A percentile compares a stretch with the other conserved stretches of the same genome.
These are phyloP conservation scores for Eublepharis macularius DNA, from an alignment of 2,113 vertebrate genomes.

Conservation along the genomic window DNA sequence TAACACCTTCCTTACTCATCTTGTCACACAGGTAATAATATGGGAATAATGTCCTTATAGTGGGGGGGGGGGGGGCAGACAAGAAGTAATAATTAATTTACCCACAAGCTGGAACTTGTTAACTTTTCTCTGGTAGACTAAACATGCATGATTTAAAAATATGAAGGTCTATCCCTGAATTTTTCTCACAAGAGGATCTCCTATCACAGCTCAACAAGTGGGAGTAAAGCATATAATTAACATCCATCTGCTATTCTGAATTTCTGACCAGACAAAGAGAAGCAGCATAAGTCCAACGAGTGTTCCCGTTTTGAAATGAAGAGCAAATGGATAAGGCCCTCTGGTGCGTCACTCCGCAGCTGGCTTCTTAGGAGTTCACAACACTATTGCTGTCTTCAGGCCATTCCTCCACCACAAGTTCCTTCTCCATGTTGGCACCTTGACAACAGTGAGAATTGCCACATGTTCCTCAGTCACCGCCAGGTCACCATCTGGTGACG, in stretches of 20 bases:
- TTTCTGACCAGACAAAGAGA: not conserved
- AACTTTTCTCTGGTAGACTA: too few species aligned
- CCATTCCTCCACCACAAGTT: not conserved
- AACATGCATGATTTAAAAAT: too few species aligned
- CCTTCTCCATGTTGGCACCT: not conserved
- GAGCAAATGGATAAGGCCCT: not conserved
- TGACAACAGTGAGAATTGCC: not conserved
- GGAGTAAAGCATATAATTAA: not conserved
- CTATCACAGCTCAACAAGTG: too few species aligned
- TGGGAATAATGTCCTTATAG: too few species aligned
- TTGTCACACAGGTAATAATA: too few species aligned
- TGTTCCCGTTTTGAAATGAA: not conserved
- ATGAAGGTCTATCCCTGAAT: too few species aligned
- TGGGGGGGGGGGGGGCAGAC: too few species aligned
- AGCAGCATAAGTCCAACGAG: not conserved
- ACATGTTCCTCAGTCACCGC: slow-evolving; percentile 34
- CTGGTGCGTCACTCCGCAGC: not conserved
- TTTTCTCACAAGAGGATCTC: too few species aligned
- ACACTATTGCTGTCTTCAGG: not conserved
- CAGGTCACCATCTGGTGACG: slow-evolving; percentile 59
- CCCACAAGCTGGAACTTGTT: too few species aligned
- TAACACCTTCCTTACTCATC: too few species aligned
- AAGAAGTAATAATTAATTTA: too few species aligned
- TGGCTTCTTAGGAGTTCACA: not conserved
- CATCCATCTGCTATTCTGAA: not conserved